Evolutionary conservation across 2,113 vertebrate genomes (phyloP).

Genomic region (Melanerpes aurifrons): DNA sequence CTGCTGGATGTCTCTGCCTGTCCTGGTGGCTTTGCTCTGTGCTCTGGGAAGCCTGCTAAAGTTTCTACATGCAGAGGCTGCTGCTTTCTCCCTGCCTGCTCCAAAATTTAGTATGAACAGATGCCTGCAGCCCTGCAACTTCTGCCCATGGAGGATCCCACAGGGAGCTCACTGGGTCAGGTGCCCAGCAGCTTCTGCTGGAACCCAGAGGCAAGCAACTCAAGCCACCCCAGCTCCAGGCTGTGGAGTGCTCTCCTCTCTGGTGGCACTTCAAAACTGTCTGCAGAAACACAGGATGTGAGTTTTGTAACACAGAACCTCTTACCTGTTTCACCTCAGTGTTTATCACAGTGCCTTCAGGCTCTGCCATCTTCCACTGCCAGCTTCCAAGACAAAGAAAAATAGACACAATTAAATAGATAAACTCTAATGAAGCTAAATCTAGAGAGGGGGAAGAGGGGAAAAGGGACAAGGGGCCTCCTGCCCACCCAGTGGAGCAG

Average conservation of each 20-base stretch:
- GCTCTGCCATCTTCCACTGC: slow-evolving; percentile 47
- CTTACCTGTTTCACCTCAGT: slow-evolving; percentile 64
- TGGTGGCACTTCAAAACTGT: not conserved
- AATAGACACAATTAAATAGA: not conserved
- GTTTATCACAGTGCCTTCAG: slow-evolving; percentile 61
- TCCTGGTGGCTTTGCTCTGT: not conserved
- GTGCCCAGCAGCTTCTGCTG: not conserved
- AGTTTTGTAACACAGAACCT: not conserved
- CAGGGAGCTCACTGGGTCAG: not conserved
- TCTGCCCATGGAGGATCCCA: not conserved
- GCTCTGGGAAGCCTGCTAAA: not conserved
- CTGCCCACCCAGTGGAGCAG: too few species aligned
- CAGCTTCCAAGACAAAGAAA: not conserved
- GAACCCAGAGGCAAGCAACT: not conserved
- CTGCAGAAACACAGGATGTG: not conserved
- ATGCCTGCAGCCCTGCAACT: not conserved
- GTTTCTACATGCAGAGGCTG: not conserved
- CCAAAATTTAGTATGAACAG: not conserved
- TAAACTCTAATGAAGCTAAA: not conserved
- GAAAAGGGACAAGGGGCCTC: not conserved
- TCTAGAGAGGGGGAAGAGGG: not conserved
- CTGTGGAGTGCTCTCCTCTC: not conserved
- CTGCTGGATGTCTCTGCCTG: not conserved
- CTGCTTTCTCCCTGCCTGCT: not conserved
- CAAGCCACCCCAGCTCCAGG: not conserved